Conservation (phyloP, 2,888 invertebrate species). For the Osmoderma eremita region DNA sequence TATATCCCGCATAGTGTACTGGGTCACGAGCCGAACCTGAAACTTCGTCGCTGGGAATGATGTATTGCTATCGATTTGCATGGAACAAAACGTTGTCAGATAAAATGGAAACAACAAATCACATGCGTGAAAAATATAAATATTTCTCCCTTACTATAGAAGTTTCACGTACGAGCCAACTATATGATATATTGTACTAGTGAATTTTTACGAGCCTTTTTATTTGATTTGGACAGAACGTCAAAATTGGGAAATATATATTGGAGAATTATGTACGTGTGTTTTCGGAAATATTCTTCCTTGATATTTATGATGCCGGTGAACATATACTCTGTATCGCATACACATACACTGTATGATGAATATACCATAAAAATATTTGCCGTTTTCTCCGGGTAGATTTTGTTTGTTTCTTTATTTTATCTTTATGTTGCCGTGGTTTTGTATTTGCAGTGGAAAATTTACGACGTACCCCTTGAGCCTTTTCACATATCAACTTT, state of each 20-base stretch:
- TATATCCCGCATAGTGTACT: conserved; percentile 3
- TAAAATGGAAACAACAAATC: conserved; percentile 40
- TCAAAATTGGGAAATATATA: conserved; percentile 38
- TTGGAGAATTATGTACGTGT: conserved; percentile 35
- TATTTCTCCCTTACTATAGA: conserved; percentile 31
- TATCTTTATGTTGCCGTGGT: conserved; percentile 27
- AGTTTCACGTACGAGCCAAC: conserved; percentile 16
- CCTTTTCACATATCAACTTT: no score
- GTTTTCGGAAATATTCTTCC: conserved; percentile 33
- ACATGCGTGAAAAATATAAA: conserved; percentile 41
- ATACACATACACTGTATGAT: conserved; percentile 20
- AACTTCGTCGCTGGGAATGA: conserved; percentile 35
- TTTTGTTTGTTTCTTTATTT: conserved; percentile 25
- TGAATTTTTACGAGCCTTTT: conserved; percentile 36
- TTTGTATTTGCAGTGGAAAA: conserved; percentile 15
- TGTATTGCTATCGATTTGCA: conserved; percentile 38
- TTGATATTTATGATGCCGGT: conserved; percentile 32
- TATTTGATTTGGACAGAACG: conserved; percentile 36
- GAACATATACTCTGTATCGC: conserved; percentile 24
- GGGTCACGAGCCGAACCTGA: conserved; percentile 31
- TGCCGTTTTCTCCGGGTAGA: conserved; percentile 20
- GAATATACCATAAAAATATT: conserved; percentile 24
- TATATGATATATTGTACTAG: conserved; percentile 32
- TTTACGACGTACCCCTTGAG: no score
- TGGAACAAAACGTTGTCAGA: conserved; percentile 37